phyloP scores from a whole-genome alignment of 2,113 vertebrate species.

The Solenodon paradoxus region DNA sequence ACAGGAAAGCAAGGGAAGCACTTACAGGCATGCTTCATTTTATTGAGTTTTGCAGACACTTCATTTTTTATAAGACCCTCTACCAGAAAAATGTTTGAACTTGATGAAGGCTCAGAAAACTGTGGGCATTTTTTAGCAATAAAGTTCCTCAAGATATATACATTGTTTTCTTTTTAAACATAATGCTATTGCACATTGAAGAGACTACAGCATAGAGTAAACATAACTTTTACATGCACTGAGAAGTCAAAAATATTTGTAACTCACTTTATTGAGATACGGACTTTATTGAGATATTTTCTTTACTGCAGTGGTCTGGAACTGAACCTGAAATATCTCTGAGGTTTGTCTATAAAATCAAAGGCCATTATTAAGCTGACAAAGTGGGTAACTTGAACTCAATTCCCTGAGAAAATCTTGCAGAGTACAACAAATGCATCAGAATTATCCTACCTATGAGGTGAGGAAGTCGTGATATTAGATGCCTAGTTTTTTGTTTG shows the following conservation, averaged over 20 bases:
- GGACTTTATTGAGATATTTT: not conserved
- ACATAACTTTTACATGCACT: not conserved
- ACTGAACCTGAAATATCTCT: not conserved
- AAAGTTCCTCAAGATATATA: not conserved
- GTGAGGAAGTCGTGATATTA: not conserved
- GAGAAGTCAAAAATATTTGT: not conserved
- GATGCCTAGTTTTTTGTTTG: no score
- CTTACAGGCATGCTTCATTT: not conserved
- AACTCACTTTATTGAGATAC: not conserved
- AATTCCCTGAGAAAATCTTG: not conserved
- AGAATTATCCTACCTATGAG: not conserved
- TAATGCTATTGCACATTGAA: not conserved
- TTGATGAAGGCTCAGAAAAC: not conserved
- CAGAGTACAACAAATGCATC: not conserved
- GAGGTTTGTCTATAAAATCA: not conserved
- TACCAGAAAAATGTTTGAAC: not conserved
- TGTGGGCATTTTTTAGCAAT: not conserved
- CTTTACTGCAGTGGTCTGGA: not conserved
- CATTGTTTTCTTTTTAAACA: not conserved
- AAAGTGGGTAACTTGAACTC: not conserved
- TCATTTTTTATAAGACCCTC: not conserved
- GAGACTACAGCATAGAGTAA: not conserved
- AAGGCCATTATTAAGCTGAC: not conserved
- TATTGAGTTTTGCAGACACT: not conserved
- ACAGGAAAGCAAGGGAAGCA: not conserved